Conservation (phyloP, 1,140 invertebrate species). For the Galendromus occidentalis region DNA sequence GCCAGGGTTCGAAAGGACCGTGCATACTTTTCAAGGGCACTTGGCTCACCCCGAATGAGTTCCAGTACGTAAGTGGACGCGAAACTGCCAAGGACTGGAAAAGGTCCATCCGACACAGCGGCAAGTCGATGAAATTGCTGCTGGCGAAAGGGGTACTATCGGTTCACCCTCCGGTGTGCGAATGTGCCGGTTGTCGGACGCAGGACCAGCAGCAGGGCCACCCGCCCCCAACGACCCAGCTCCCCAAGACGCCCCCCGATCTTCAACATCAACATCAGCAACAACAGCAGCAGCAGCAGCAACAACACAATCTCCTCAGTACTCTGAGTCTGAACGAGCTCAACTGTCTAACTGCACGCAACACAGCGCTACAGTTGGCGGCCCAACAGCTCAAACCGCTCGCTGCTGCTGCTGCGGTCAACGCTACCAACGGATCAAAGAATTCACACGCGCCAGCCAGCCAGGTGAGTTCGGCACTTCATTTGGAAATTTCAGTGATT, state of each 20-base stretch:
- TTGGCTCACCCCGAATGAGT: constrained; percentile 35
- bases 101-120: constrained; percentile 32
- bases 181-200: constrained; percentile 27
- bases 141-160: constrained; percentile 31
- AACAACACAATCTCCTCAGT: background rate
- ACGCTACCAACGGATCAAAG: background rate
- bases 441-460: background rate
- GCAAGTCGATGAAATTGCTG: constrained; percentile 34
- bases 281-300: constrained; percentile 1
- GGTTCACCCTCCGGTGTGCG: constrained; percentile 30
- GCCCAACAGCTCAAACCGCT: background rate
- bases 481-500: background rate
- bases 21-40: constrained; percentile 29
- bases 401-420: background rate
- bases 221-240: background rate
- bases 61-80: constrained; percentile 32
- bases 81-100: constrained; percentile 37
- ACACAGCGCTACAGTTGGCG: background rate
- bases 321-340: background rate
- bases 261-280: background rate
- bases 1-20: constrained; percentile 31
- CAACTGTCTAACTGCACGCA: background rate
- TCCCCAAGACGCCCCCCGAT: background rate
- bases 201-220: constrained; percentile 13
- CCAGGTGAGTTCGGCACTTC: background rate